Evolutionary conservation across 2,888 invertebrate species (phyloP).

Genomic region (Brenthis daphne): DNA sequence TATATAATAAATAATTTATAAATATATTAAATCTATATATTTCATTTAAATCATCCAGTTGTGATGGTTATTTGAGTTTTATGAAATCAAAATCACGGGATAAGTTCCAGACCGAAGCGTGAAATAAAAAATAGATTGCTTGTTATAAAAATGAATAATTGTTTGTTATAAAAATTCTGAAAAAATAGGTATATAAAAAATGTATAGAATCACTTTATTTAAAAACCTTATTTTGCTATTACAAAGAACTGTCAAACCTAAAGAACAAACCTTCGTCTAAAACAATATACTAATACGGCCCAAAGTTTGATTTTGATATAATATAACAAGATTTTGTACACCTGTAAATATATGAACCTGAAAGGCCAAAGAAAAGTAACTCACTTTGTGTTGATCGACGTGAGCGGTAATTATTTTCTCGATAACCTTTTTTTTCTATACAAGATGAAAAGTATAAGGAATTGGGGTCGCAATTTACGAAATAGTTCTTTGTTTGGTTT

Average conservation of each 20-base stretch:
- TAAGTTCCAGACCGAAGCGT: no score
- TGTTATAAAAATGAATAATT: no score
- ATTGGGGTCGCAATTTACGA: slow-evolving; percentile 28
- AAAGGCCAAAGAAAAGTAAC: slow-evolving; percentile 24
- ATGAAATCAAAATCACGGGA: no score
- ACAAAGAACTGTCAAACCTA: slow-evolving; percentile 3
- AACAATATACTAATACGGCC: not conserved
- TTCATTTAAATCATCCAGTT: no score
- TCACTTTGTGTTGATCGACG: slow-evolving; percentile 31
- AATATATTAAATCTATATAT: no score
- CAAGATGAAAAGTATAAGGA: slow-evolving; percentile 23
- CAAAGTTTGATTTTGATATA: slow-evolving; percentile 1
- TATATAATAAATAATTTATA: not conserved
- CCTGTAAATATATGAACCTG: slow-evolving; percentile 20
- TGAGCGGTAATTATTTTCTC: slow-evolving; percentile 36
- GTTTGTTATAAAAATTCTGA: no score
- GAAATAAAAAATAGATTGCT: no score
- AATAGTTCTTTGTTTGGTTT: slow-evolving; percentile 27
- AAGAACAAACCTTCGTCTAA: not conserved
- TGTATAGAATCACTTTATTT: no score
- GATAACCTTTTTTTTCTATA: slow-evolving; percentile 34
- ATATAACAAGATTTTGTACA: slow-evolving; percentile 22
- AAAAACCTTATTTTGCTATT: no score
- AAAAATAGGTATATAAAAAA: no score
- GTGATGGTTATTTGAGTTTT: no score